These are phyloP conservation scores for Clarias batrachus DNA, from an alignment of 2,113 vertebrate genomes.

Conservation along the genomic window DNA sequence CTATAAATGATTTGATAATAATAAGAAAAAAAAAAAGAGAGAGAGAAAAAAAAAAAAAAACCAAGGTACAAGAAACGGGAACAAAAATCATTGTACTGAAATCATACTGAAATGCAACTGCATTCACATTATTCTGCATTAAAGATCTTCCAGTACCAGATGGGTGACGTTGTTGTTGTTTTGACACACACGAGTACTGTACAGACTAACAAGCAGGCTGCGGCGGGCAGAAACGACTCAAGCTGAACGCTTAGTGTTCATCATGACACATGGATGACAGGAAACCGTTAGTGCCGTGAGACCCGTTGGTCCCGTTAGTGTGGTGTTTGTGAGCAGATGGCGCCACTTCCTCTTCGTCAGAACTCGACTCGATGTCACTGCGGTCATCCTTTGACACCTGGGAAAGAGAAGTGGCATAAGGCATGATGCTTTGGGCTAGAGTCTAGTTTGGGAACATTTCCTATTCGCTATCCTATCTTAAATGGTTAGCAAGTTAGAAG, in stretches of 20 bases:
- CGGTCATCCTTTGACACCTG: constrained; percentile 93
- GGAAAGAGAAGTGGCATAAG: neutral
- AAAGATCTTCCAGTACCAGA: constrained; percentile 81
- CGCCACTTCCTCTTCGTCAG: constrained; percentile 86
- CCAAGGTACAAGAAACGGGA: constrained; percentile 42
- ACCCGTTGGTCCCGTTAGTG: constrained; percentile 87
- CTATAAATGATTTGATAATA: constrained; percentile 52
- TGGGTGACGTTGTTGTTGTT: constrained; percentile 74
- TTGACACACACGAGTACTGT: constrained; percentile 56
- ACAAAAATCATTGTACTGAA: constrained; percentile 1
- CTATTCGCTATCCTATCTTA: neutral
- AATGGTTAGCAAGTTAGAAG: neutral
- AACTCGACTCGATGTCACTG: constrained; percentile 95
- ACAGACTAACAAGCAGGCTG: constrained; percentile 60
- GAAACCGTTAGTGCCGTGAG: constrained; percentile 88
- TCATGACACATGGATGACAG: constrained; percentile 79
- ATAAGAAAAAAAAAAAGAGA: no score
- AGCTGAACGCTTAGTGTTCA: constrained; percentile 79
- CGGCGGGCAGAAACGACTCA: constrained; percentile 47
- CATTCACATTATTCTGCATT: constrained; percentile 77
- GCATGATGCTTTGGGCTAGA: neutral
- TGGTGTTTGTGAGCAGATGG: constrained; percentile 78
- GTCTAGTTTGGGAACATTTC: neutral
- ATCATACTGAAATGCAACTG: constrained; percentile 59
- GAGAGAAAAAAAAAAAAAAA: constrained; percentile 39